phyloP scores from a whole-genome alignment of 1,140 invertebrate genomes.

The Colletes latitarsis region DNA sequence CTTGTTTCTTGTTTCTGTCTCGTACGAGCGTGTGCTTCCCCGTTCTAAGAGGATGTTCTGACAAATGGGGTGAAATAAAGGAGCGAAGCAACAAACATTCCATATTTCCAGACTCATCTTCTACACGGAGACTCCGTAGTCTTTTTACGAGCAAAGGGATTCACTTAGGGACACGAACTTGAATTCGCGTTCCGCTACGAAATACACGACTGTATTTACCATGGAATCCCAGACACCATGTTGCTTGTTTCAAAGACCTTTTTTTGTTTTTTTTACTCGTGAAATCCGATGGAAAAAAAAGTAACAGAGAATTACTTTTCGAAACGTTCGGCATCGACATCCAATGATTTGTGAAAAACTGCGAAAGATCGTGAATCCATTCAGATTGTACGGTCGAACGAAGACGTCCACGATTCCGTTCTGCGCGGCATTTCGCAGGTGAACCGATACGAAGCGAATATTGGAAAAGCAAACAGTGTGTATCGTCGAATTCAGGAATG shows the following conservation, averaged over 20 bases:
- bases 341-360: no score
- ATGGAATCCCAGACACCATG: background rate
- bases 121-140: background rate
- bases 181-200: background rate
- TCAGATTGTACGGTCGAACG: slow-evolving; percentile 8
- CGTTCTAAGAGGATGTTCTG: background rate
- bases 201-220: background rate
- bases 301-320: no score
- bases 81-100: background rate
- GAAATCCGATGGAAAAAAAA: no score
- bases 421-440: slow-evolving; percentile 20
- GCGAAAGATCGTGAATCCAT: background rate
- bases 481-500: slow-evolving; percentile 25
- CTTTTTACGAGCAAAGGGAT: background rate
- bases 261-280: no score
- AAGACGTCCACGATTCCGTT: slow-evolving; percentile 8
- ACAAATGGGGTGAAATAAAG: background rate
- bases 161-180: background rate
- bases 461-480: slow-evolving; percentile 35
- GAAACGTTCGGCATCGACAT: background rate
- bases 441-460: slow-evolving; percentile 12
- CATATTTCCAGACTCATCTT: background rate
- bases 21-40: background rate
- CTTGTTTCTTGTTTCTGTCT: background rate
- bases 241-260: background rate